phyloP scores from a whole-genome alignment of 2,113 vertebrate genomes.

The Ramphastos sulfuratus region DNA sequence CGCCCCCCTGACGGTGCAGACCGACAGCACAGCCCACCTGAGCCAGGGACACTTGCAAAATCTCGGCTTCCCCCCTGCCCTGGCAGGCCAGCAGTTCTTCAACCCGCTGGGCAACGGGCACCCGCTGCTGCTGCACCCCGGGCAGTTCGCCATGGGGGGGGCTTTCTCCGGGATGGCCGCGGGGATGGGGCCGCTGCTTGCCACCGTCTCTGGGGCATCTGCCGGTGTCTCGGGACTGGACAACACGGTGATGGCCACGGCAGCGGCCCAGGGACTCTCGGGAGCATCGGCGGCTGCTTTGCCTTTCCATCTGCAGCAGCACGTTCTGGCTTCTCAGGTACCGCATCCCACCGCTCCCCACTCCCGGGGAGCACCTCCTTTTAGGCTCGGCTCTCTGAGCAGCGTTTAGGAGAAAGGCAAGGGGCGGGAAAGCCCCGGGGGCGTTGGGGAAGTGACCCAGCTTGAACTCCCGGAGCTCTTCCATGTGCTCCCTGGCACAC shows the following conservation, averaged over 20 bases:
- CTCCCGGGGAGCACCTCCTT: neutral
- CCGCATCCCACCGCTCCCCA: rapidly evolving
- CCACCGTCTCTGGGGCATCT: conserved; percentile 87
- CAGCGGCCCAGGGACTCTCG: conserved; percentile 86
- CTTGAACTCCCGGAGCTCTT: neutral
- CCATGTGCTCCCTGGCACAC: neutral
- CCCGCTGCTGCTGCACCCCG: conserved; percentile 92
- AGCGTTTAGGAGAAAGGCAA: too few relatives aligned
- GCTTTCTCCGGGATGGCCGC: conserved; percentile 93
- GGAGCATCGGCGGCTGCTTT: conserved; percentile 81
- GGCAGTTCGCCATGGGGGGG: conserved; percentile 95
- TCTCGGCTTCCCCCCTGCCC: conserved; percentile 89
- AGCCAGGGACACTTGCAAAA: conserved; percentile 87
- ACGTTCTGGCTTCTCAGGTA: conserved; percentile 97
- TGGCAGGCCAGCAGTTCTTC: conserved; percentile 95
- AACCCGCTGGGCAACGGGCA: conserved; percentile 87
- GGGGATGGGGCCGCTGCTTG: conserved; percentile 92
- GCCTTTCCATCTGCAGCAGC: conserved; percentile 97
- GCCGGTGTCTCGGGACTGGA: conserved; percentile 86
- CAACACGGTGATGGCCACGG: conserved; percentile 85
- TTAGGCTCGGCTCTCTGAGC: too few relatives aligned
- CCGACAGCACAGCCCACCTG: conserved; percentile 84
- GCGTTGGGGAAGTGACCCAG: neutral
- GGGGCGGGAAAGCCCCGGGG: neutral
- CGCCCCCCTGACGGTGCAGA: conserved; percentile 88